A percentile compares a stretch with the other conserved stretches of the same genome.
Evolutionary conservation across 2,888 invertebrate species (phyloP).

Genomic region (Halictus quadricinctus): DNA sequence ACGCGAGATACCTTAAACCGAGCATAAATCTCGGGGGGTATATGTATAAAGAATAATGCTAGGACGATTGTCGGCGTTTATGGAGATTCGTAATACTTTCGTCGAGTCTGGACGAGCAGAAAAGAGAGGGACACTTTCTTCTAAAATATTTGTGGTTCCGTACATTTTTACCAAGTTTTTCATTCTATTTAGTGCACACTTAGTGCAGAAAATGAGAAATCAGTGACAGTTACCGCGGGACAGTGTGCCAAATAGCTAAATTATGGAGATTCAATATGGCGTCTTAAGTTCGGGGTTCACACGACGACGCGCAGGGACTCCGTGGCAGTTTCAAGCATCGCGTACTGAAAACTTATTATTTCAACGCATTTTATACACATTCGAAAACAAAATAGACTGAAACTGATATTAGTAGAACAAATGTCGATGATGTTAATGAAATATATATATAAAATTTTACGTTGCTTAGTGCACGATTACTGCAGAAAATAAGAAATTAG

Average conservation of each 20-base stretch:
- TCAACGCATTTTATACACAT: no score
- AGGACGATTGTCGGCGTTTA: background rate
- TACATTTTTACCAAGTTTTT: background rate
- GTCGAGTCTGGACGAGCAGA: background rate
- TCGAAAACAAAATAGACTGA: no score
- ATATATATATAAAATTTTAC: no score
- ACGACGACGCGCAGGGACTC: background rate
- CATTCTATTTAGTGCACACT: background rate
- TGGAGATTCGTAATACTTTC: background rate
- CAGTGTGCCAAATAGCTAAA: background rate
- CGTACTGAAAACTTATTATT: no score
- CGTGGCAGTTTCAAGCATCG: background rate
- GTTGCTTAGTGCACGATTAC: no score
- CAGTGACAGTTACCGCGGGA: background rate
- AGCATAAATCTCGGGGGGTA: background rate
- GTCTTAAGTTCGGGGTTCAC: background rate
- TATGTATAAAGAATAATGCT: background rate
- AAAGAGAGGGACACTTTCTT: background rate
- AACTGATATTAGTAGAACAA: no score
- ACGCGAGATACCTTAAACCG: background rate
- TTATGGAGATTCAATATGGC: background rate
- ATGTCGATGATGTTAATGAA: no score
- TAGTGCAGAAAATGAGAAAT: background rate
- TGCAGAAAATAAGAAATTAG: no score
- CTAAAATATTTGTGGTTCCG: background rate